phyloP scores from a whole-genome alignment of 2,797 vertebrate species.

The Neoniphon sammara region DNA sequence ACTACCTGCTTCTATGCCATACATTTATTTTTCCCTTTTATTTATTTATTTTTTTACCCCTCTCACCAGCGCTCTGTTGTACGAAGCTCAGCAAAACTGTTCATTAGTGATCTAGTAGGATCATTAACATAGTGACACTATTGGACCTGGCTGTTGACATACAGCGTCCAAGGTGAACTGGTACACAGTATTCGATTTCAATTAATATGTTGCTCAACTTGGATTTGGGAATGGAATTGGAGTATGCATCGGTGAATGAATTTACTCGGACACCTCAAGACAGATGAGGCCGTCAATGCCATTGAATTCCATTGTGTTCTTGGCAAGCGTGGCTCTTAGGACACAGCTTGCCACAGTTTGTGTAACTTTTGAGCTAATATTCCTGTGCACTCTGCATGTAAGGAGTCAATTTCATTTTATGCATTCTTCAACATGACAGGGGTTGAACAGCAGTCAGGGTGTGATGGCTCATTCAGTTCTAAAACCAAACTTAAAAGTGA shows the following conservation, averaged over 20 bases:
- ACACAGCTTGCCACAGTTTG: slow-evolving; percentile 57
- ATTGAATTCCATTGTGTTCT: slow-evolving; percentile 81
- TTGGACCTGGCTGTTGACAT: slow-evolving; percentile 69
- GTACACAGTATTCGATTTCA: slow-evolving; percentile 76
- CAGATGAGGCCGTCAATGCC: slow-evolving; percentile 76
- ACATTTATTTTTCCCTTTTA: slow-evolving; percentile 23
- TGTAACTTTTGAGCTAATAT: slow-evolving; percentile 70
- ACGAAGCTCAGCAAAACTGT: slow-evolving; percentile 74
- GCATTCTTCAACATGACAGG: slow-evolving; percentile 10
- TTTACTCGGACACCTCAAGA: slow-evolving; percentile 78
- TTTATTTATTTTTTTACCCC: slow-evolving; percentile 3
- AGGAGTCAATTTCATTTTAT: slow-evolving; percentile 3
- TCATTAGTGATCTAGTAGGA: slow-evolving; percentile 74
- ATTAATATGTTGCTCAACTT: slow-evolving; percentile 79
- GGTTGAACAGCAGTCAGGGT: slow-evolving; percentile 6
- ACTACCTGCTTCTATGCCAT: neutral
- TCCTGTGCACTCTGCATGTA: slow-evolving; percentile 34
- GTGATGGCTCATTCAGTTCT: slow-evolving; percentile 4
- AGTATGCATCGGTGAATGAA: slow-evolving; percentile 70
- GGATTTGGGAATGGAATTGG: slow-evolving; percentile 72
- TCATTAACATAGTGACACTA: slow-evolving; percentile 77
- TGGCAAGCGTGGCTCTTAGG: slow-evolving; percentile 45
- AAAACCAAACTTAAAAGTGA: neutral
- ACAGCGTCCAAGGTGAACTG: slow-evolving; percentile 75
- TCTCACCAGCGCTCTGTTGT: slow-evolving; percentile 42